Base-by-base conservation (phyloP, 2,113 vertebrate species). In the Nematolebias whitei region DNA sequence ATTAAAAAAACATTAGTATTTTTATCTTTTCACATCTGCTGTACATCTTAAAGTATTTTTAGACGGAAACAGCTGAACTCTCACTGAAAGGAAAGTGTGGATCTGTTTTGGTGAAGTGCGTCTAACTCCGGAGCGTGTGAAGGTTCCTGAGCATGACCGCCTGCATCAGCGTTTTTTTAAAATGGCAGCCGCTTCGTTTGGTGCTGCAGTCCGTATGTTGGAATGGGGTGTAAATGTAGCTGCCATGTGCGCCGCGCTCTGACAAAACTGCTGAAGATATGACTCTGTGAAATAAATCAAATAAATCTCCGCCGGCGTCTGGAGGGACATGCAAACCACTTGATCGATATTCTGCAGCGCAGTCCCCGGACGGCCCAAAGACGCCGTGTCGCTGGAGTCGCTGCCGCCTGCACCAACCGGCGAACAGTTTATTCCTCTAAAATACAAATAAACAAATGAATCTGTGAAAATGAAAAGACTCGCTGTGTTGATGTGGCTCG, bases 241-340 rank as follows among this genome's bases (percentile, higher is more conserved):
- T 38, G 52, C 55, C 39, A 5, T 20, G 50, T 32, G 43, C 24
- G 0, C 32, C 56, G 40, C 44, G 58, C 70, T 23, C 29, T 49
- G 62, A 66, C 41, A 43, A 65, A 82, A 74, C 59, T 59, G 83
- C 73, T 68, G 63, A 78, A 38, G 49, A 51, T 52, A 62, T 40
- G 53, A 68, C 39, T n/a, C 58, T 50, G 45, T 74, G 64, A 51
- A 40, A 22, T 62, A 84, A 79, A 82, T 82, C 81, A 79, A 68
- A 82, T 79, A 63, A 78, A 79, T 23, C 16, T 52, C 18, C 59
- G 15, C 13, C 22, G 80, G 79, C 82, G 85, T 71, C 77, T 87
- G 82, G 79, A 66, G 73, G 32, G 49, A 56, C 71, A 76, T 74
- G 73, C 76, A 84, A 71, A 72, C 69, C 71, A 74, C 52, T 61